Base-by-base conservation (phyloP, 92 coral and sea anemone genomes). In the Palythoa heliodiscus region DNA sequence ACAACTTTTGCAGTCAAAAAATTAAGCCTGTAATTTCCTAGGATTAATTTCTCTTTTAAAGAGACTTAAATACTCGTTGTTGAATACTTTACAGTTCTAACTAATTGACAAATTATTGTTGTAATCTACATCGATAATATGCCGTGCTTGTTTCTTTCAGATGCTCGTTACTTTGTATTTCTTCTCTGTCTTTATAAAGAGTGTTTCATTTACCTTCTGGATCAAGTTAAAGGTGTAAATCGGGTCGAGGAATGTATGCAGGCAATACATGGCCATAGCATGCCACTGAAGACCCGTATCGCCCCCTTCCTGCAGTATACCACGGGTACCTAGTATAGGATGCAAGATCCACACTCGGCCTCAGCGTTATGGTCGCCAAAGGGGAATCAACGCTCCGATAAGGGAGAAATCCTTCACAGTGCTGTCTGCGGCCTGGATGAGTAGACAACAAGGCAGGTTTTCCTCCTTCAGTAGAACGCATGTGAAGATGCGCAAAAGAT, bases 181-280 rank as follows among this genome's bases (percentile, higher is more conserved):
- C 17, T 10, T 11, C 25, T 73, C 1, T 11, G 2, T 8, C 79
- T 52, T 53, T 50, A 52, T 52, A 75, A 52, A 7, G 39, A 14
- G 79, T 14, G 5, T 76, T 29, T 6, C 5, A 76, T 37, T 64
- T 43, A 14, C 52, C 39, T 47, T 11, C 69, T 14, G 12, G 29
- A 11, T 17, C 37, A 67, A 66, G 73, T 80, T 63, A 80, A 43
- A 75, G 66, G 40, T 80, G 84, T 48, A 80, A 52, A 43, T 80
- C 84, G 58, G 84, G 73, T 22, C 84, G 55, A 17, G 84, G 60
- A 40, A 80, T 66, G 39, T 80, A 80, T 2, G 84, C 11, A 40
- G 98, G 98, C 55, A 90, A 87, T 63, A 94, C 85, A 53, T 95
- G 91, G 53, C 95, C 88, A 72, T 92, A 94, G 79, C 89, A 92